A percentile compares a stretch with the other conserved stretches of the same genome.
Conservation (phyloP, 2,888 invertebrate genomes). For the Nephrotoma appendiculata region DNA sequence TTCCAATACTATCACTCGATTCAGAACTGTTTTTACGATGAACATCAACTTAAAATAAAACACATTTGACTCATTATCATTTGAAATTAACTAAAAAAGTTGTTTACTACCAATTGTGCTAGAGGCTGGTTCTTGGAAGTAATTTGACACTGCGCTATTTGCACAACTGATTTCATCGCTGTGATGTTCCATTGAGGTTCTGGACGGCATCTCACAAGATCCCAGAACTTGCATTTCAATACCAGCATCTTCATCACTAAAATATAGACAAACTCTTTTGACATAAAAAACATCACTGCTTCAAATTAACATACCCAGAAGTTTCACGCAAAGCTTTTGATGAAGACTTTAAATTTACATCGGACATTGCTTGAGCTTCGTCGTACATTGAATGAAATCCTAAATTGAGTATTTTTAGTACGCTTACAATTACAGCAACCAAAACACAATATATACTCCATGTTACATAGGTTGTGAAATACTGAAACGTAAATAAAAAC, state of each 20-base stretch:
- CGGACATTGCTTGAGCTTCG: constrained; percentile 63
- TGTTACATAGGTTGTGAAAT: constrained; percentile 66
- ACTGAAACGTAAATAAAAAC: constrained; percentile 41
- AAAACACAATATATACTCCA: constrained; percentile 79
- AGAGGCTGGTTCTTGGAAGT: constrained; percentile 36
- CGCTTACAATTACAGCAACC: constrained; percentile 64
- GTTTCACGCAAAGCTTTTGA: constrained; percentile 33
- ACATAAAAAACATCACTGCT: constrained; percentile 20
- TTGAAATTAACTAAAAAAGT: constrained; percentile 10
- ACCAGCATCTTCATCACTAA: constrained; percentile 61
- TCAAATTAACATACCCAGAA: constrained; percentile 19
- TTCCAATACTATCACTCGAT: constrained; percentile 60
- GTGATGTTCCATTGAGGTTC: constrained; percentile 47
- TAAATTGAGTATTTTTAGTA: constrained; percentile 77
- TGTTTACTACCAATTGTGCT: constrained; percentile 46
- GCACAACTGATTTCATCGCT: constrained; percentile 32
- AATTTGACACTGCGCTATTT: constrained; percentile 31
- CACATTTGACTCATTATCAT: background rate
- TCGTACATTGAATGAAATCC: constrained; percentile 88
- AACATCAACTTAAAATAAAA: constrained; percentile 84
- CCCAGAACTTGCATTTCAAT: constrained; percentile 67
- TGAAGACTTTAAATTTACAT: constrained; percentile 38
- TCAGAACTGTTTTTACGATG: constrained; percentile 84
- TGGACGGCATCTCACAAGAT: constrained; percentile 42
- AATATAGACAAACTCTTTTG: constrained; percentile 16